phyloP scores from a whole-genome alignment of 1,140 invertebrate species.

The Zaprionus gabonicus region DNA sequence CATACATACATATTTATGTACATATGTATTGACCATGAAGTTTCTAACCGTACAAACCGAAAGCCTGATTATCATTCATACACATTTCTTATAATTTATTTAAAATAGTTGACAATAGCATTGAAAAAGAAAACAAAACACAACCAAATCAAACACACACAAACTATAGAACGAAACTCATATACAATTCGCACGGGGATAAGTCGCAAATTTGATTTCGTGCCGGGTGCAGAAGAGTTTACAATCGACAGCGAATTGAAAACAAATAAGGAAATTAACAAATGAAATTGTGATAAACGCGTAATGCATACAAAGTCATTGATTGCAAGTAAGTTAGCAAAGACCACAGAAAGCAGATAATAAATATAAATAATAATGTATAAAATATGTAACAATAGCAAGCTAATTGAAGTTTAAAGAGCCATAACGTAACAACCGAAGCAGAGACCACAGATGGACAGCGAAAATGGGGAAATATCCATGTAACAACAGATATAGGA shows the following conservation, averaged over 20 bases:
- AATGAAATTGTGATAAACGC: constrained; percentile 77
- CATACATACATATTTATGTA: constrained; percentile 32
- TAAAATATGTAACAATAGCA: constrained; percentile 18
- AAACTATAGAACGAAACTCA: constrained; percentile 19
- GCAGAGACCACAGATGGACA: constrained; percentile 27
- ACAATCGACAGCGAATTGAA: constrained; percentile 41
- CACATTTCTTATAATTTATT: constrained; percentile 55
- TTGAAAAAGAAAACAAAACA: constrained; percentile 23
- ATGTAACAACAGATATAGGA: constrained; percentile 40
- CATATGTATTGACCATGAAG: constrained; percentile 39
- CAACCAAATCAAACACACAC: constrained; percentile 5
- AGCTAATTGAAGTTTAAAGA: constrained; percentile 41
- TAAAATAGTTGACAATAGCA: constrained; percentile 64
- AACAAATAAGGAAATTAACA: constrained; percentile 55
- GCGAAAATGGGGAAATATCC: constrained; percentile 13
- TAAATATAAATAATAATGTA: constrained; percentile 29
- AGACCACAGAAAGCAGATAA: constrained; percentile 46
- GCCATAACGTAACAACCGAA: constrained; percentile 47
- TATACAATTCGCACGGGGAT: constrained; percentile 29
- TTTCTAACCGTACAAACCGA: constrained; percentile 52
- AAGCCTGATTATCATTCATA: constrained; percentile 70
- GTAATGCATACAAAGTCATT: constrained; percentile 76
- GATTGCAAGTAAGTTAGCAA: constrained; percentile 68
- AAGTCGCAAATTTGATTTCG: constrained; percentile 22
- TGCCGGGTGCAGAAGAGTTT: not conserved